phyloP scores from a whole-genome alignment of 2,888 invertebrate genomes.

The Cantharis rufa region DNA sequence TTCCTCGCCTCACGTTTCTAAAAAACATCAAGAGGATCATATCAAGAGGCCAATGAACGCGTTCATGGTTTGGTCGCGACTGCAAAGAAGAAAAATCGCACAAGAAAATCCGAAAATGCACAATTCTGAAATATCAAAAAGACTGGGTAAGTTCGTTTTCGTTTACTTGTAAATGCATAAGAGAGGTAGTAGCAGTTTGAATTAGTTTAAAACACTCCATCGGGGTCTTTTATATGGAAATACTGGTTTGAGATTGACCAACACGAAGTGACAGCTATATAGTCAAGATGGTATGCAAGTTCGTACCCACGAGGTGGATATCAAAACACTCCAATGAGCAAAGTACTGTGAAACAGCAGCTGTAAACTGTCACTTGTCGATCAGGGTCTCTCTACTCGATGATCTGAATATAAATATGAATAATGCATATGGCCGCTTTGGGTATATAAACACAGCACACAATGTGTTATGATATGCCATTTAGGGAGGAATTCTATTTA shows the following conservation, averaged over 20 bases:
- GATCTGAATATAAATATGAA: conserved; percentile 52
- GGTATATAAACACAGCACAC: conserved; percentile 48
- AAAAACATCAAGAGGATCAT: conserved; percentile 77
- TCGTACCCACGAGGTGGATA: conserved; percentile 39
- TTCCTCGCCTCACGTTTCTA: conserved; percentile 58
- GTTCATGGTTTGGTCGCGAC: conserved; percentile 96
- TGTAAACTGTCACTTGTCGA: conserved; percentile 57
- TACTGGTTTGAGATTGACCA: conserved; percentile 30
- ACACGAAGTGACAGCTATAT: conserved; percentile 34
- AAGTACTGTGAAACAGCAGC: conserved; percentile 55
- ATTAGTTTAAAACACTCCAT: not conserved
- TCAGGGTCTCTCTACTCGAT: conserved; percentile 48
- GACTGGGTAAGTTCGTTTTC: conserved; percentile 71
- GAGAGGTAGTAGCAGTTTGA: not conserved
- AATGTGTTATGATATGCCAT: conserved; percentile 55
- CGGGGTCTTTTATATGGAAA: not conserved
- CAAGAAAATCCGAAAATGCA: conserved; percentile 99
- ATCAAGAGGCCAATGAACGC: conserved; percentile 98
- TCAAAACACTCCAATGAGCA: conserved; percentile 51
- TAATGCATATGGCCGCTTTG: conserved; percentile 50
- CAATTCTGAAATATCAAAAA: conserved; percentile 94
- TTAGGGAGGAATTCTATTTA: conserved; percentile 56
- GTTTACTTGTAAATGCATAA: not conserved
- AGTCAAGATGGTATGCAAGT: conserved; percentile 36
- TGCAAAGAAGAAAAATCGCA: conserved; percentile 92